Conservation (phyloP, 2,888 invertebrate genomes). For the Cheilosia soror region DNA sequence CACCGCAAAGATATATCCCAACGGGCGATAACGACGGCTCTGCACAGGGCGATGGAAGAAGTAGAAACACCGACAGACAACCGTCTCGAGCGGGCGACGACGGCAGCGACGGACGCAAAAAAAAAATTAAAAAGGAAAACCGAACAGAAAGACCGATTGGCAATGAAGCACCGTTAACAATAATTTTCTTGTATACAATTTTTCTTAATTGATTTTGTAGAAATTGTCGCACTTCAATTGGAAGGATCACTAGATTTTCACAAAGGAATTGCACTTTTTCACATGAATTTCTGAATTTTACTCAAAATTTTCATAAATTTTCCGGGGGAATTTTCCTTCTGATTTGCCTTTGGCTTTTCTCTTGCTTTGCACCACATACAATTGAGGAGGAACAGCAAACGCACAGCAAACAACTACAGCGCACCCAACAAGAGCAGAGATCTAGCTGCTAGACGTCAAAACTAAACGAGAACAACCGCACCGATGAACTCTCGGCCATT, state of each 20-base stretch:
- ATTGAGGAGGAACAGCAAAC: slow-evolving; percentile 50
- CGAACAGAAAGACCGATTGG: slow-evolving; percentile 47
- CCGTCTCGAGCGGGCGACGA: slow-evolving; percentile 31
- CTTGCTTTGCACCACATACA: slow-evolving; percentile 65
- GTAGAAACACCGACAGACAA: slow-evolving; percentile 62
- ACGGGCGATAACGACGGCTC: slow-evolving; percentile 38
- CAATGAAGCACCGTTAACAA: slow-evolving; percentile 68
- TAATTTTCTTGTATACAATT: slow-evolving; percentile 66
- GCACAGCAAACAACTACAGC: slow-evolving; percentile 60
- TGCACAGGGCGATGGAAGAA: slow-evolving; percentile 13
- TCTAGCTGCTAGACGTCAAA: slow-evolving; percentile 67
- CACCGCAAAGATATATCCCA: slow-evolving; percentile 70
- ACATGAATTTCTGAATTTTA: slow-evolving; percentile 41
- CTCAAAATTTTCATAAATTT: slow-evolving; percentile 40
- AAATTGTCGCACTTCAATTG: slow-evolving; percentile 35
- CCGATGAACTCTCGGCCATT: slow-evolving; percentile 77
- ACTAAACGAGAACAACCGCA: slow-evolving; percentile 56
- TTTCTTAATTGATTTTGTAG: slow-evolving; percentile 54
- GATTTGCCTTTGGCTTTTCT: slow-evolving; percentile 56
- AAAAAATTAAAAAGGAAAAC: slow-evolving; percentile 48
- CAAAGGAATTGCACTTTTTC: slow-evolving; percentile 38
- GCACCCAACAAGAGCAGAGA: slow-evolving; percentile 66
- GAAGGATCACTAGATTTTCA: slow-evolving; percentile 4
- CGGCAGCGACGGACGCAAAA: slow-evolving; percentile 45
- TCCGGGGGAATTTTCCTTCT: slow-evolving; percentile 36